Base-by-base conservation (phyloP, 2,113 vertebrate species). In the Cynopterus brachyotis region DNA sequence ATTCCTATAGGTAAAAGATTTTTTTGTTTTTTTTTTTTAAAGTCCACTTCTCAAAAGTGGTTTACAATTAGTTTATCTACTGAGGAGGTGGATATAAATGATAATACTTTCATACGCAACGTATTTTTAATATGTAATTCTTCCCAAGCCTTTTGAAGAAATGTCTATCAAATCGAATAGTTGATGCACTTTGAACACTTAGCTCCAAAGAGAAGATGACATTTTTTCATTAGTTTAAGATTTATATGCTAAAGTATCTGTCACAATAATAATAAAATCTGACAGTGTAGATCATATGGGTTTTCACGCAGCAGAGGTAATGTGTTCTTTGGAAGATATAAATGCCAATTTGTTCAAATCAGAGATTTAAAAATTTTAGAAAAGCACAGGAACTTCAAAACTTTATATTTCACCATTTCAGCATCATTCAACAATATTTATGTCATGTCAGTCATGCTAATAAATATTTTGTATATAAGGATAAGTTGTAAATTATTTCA, bases 181-280 rank as follows among this genome's bases (percentile, higher is more conserved):
- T 10, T 98, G 97, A 98, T 64, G 83, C 86, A 98, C 98, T 98
- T 98, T 98, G 96, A 98, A 98, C 97, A 97, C 96, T 98, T 98
- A 98, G 78, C 84, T 98, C 93, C 97, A 97, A 97, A 98, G 98
- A 93, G 94, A 98, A 98, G 98, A 97, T 98, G 98, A 98, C 98
- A 98, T 95, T 98, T 98, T 98, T 98, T 98, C 98, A 98, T 98
- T 98, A 98, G 97, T 98, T 98, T 98, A 98, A 98, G 98, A 98
- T 98, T 98, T 98, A 98, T 98, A 97, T 97, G 96, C 97, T 96
- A 78, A 97, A 79, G 64, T 97, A 98, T 98, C 98, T 98, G 98
- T 98, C 98, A 98, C 96, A 98, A 98, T 98, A 99, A 98, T 98
- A 99, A 99, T 98, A 98, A 98, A 98, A 98, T 95, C 97, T 99